Base-by-base conservation (phyloP, 2,888 invertebrate species). In the Lucinisca nassula region DNA sequence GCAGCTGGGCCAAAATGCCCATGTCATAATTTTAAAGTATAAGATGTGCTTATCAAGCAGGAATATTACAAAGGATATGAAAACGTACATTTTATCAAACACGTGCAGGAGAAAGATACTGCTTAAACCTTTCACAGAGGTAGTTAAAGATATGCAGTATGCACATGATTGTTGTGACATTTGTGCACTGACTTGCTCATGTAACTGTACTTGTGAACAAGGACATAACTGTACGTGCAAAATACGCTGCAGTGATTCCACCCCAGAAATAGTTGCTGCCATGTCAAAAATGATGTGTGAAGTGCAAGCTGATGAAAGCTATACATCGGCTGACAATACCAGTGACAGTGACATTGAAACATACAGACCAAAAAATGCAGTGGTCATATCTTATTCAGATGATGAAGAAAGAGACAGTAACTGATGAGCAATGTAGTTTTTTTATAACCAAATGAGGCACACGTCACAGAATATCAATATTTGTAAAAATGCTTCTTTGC, bases 1-100 rank as follows among this genome's bases (percentile, higher is more conserved):
- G 67, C 49, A 81, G 27, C 81, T 61, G 6, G 17, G 27, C 14
- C 37, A 30, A 35, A 14, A 61, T 17, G 67, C 78, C 40, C 40
- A 87, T 55, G 77, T 84, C 17, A 81, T 87, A 21, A 17, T 86
- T 14, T 17, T 86, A 1, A 82, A 70, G 30, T 83, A 86, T 38
- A 83, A 55, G 49, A 51, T 30, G 40, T 77, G 78, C 58, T 35
- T 84, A n/a, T 27, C 55, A 27, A 79, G 86, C 75, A 6, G 73
- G 45, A 77, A 87, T 67, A 84, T 87, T 40, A 45, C 78, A 17
- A 17, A 21, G 17, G 24, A 45, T 30, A 87, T 84, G 84, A 87
- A 87, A 67, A n/a, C 17, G 55, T 55, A 55, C n/a, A 21, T 55
- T 21, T 4, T n/a, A n/a, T 55, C 55, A 17, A 21, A 55, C 4